Percentiles rank a stretch among this genome's conserved stretches.
Evolutionary conservation across 1,140 invertebrate genomes (phyloP).

Genomic region (Asobara japonica): DNA sequence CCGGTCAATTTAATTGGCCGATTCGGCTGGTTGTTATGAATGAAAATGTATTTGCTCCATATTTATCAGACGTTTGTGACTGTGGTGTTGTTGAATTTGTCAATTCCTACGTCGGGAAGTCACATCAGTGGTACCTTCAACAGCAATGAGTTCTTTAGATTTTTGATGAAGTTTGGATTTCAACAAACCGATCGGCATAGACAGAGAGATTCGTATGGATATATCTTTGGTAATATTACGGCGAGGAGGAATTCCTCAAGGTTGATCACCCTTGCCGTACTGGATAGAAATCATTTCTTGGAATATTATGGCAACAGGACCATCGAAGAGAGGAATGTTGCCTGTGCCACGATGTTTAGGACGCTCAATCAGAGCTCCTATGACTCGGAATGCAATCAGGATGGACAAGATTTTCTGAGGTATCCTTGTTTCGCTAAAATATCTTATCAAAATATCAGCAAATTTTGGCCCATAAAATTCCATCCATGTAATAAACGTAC

Average conservation of each 20-base stretch:
- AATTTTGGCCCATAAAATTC: no score
- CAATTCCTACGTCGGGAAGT: conserved; percentile 48
- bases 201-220: conserved; percentile 85
- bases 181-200: conserved; percentile 92
- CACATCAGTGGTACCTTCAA: conserved; percentile 75
- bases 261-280: conserved; percentile 85
- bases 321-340: conserved; percentile 70
- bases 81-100: not conserved
- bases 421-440: conserved; percentile 35
- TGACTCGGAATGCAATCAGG: conserved; percentile 83
- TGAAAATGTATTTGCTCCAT: not conserved
- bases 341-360: conserved; percentile 87
- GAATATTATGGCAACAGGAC: conserved; percentile 87
- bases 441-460: not conserved
- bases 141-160: conserved; percentile 85
- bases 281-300: conserved; percentile 87
- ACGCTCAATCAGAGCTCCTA: conserved; percentile 84
- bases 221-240: conserved; percentile 95
- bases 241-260: conserved; percentile 72
- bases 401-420: conserved; percentile 85
- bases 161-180: conserved; percentile 95
- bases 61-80: not conserved
- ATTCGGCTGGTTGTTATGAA: not conserved
- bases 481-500: no score
- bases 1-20: not conserved